Base-by-base conservation (phyloP, 2,888 invertebrate genomes). In the Tinea semifulvella region DNA sequence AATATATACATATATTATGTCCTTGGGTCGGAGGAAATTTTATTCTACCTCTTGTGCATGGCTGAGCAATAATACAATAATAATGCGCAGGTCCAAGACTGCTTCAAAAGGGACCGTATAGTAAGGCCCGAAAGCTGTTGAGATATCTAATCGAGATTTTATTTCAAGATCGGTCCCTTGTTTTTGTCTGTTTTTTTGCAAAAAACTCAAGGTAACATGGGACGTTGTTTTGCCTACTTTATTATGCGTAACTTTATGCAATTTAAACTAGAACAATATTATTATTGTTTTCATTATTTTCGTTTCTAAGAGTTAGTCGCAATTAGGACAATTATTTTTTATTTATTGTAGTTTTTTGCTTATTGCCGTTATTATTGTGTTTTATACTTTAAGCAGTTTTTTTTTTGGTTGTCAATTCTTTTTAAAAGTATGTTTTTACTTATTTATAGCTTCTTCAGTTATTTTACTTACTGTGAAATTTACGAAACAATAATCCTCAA, bases 61-160 rank as follows among this genome's bases (percentile, higher is more conserved):
- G 64, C 56, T 67, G 67, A 71, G 65, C 71, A 68, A 61, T 68
- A 68, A 74, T 77, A 71, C 76, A 75, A 75, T 75, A 76, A 76
- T 74, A 76, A 74, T 62, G 70, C 65, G 61, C 61, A 52, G 57
- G 59, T 53, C 54, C 52, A 49, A 63, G 55, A 63, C 57, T 55
- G 51, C 59, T 57, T 65, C 64, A 69, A 69, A 74, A 71, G 57
- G 65, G 61, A 69, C 69, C 67, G 58, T 68, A 72, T 62, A 61
- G 55, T 60, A 57, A 68, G 61, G 69, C 55, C 59, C 52, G 60
- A 69, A 63, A 22, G 40, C 20, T 65, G 68, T 57, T 65, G 65
- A 70, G 70, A 11, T 66, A 72, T 72, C 70, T 73, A 74, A 76
- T 75, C 71, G 66, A 58, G 65, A 65, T 70, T 70, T 68, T 70